Evolutionary conservation across 2,888 invertebrate genomes (phyloP).

Genomic region (Poecilus cupreus): DNA sequence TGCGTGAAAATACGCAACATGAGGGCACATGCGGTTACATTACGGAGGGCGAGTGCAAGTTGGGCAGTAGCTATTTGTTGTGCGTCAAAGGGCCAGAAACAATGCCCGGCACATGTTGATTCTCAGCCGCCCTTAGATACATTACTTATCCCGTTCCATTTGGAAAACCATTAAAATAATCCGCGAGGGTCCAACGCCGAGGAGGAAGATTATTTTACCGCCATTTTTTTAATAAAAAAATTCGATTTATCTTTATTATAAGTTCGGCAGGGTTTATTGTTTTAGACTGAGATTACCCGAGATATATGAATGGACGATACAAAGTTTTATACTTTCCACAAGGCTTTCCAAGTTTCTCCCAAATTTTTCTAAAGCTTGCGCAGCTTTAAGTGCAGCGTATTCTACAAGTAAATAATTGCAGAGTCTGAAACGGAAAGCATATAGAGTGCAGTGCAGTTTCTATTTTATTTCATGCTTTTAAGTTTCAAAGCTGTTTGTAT

Average conservation of each 20-base stretch:
- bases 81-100: slow-evolving; percentile 51
- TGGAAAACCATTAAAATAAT: slow-evolving; percentile 47
- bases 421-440: slow-evolving; percentile 3
- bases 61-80: slow-evolving; percentile 1
- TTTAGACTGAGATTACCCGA: slow-evolving; percentile 33
- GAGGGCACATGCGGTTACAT: slow-evolving; percentile 22
- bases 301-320: slow-evolving; percentile 17
- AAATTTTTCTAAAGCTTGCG: not conserved
- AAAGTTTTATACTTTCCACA: slow-evolving; percentile 16
- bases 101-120: slow-evolving; percentile 48
- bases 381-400: not conserved
- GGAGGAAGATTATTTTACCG: slow-evolving; percentile 10
- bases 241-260: slow-evolving; percentile 50
- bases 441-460: not conserved
- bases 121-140: slow-evolving; percentile 26
- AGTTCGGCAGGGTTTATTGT: slow-evolving; percentile 36
- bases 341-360: not conserved
- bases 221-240: slow-evolving; percentile 47
- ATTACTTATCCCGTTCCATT: slow-evolving; percentile 35
- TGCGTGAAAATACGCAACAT: slow-evolving; percentile 12
- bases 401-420: slow-evolving; percentile 34
- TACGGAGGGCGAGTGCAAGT: not conserved
- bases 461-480: slow-evolving; percentile 14
- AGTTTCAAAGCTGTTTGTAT: slow-evolving; percentile 25
- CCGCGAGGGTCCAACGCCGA: slow-evolving; percentile 2